Conservation (phyloP, 2,888 invertebrate species). For the Harmothoe impar region DNA sequence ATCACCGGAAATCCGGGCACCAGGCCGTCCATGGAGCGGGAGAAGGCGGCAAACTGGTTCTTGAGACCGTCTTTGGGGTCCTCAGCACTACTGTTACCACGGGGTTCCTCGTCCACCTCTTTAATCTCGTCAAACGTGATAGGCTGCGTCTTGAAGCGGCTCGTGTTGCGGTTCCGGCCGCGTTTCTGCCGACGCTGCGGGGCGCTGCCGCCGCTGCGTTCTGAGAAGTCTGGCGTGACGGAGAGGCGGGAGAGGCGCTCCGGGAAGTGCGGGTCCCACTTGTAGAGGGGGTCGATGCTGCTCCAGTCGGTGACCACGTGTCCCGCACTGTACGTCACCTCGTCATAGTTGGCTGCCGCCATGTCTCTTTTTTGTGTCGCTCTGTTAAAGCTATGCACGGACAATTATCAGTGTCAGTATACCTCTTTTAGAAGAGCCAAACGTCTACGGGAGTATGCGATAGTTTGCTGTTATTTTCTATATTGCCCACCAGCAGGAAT, state of each 20-base stretch:
- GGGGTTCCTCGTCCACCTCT: constrained; percentile 88
- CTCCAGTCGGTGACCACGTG: constrained; percentile 57
- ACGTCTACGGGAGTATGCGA: too few species aligned
- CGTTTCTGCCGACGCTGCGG: constrained; percentile 69
- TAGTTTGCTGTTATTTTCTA: too few species aligned
- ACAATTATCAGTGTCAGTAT: too few species aligned
- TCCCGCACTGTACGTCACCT: constrained; percentile 68
- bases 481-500: too few species aligned
- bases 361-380: constrained; percentile 15
- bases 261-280: constrained; percentile 88
- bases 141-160: constrained; percentile 88
- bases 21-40: constrained; percentile 82
- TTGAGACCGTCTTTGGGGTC: constrained; percentile 77
- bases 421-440: too few species aligned
- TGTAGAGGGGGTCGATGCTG: constrained; percentile 78
- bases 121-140: constrained; percentile 91
- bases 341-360: constrained; percentile 69
- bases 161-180: constrained; percentile 84
- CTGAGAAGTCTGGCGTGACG: constrained; percentile 79
- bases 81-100: constrained; percentile 83
- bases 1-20: constrained; percentile 71
- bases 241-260: constrained; percentile 88
- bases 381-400: neutral
- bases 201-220: constrained; percentile 70
- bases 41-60: constrained; percentile 80